Evolutionary conservation across 2,888 invertebrate species (phyloP).

Genomic region (Syrista parreyssii): DNA sequence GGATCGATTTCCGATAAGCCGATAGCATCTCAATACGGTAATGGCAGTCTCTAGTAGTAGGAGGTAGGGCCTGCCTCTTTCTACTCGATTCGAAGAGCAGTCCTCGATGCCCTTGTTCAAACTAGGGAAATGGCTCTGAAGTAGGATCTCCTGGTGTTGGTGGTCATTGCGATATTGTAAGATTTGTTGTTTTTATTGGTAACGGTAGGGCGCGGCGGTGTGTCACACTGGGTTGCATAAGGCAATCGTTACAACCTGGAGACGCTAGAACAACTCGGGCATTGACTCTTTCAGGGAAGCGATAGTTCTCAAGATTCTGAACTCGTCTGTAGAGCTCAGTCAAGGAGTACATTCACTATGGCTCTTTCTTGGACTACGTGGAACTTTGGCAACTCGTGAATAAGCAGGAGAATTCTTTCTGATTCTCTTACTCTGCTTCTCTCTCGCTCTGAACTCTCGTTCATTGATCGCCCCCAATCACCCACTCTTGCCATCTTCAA

Average conservation of each 20-base stretch:
- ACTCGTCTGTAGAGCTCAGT: background rate
- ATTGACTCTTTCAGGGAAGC: constrained; percentile 45
- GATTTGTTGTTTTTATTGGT: constrained; percentile 5
- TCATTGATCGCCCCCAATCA: constrained; percentile 64
- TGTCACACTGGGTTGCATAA: constrained; percentile 59
- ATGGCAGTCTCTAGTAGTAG: constrained; percentile 24
- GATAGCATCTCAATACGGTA: constrained; percentile 41
- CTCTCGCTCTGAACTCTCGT: constrained; percentile 46
- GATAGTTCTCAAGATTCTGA: background rate
- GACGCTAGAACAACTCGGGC: constrained; percentile 34
- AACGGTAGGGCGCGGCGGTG: constrained; percentile 44
- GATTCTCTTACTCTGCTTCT: no score
- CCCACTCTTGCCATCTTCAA: constrained; percentile 55
- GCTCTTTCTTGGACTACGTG: background rate
- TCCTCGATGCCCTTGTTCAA: background rate
- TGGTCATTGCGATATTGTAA: background rate
- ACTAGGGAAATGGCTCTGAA: background rate
- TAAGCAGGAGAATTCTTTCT: background rate
- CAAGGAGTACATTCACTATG: background rate
- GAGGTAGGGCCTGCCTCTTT: background rate
- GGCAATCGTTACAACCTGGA: constrained; percentile 33
- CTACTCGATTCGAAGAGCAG: background rate
- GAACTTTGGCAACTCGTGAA: background rate
- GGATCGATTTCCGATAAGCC: constrained; percentile 13
- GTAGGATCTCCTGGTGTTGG: background rate